These are phyloP conservation scores for Peromyscus attwateri DNA, from an alignment of 2,797 vertebrate species.

Conservation along the genomic window DNA sequence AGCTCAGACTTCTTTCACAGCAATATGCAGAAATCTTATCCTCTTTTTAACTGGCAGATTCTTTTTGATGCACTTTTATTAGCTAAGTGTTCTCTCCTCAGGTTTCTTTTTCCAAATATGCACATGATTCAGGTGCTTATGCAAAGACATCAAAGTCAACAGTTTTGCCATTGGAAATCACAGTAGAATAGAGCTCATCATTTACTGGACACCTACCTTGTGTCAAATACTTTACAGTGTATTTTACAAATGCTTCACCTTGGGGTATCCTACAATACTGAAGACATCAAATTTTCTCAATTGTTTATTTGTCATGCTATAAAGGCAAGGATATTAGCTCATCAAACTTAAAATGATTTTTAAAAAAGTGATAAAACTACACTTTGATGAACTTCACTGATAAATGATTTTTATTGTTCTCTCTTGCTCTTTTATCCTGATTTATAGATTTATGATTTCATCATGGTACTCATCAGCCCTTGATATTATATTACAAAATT, in stretches of 20 bases:
- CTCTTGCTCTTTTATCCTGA: background rate
- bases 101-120: slow-evolving; percentile 1
- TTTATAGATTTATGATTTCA: slow-evolving; percentile 23
- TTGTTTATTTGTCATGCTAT: background rate
- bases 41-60: background rate
- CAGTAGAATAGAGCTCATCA: background rate
- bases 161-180: background rate
- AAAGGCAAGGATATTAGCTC: slow-evolving; percentile 60
- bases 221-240: slow-evolving; percentile 45
- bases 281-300: slow-evolving; percentile 38
- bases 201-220: background rate
- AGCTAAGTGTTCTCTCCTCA: slow-evolving; percentile 38
- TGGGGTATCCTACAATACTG: background rate
- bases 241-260: background rate
- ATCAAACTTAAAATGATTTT: slow-evolving; percentile 55
- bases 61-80: background rate
- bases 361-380: slow-evolving; percentile 41
- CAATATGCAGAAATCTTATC: background rate
- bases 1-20: slow-evolving; percentile 1
- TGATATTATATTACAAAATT: background rate
- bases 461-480: background rate
- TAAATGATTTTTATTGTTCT: background rate
- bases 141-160: background rate
- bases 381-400: slow-evolving; percentile 64
- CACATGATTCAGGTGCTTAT: background rate